These are phyloP conservation scores for Heliothis peltigera DNA, from an alignment of 2,888 invertebrate genomes.

Conservation along the genomic window DNA sequence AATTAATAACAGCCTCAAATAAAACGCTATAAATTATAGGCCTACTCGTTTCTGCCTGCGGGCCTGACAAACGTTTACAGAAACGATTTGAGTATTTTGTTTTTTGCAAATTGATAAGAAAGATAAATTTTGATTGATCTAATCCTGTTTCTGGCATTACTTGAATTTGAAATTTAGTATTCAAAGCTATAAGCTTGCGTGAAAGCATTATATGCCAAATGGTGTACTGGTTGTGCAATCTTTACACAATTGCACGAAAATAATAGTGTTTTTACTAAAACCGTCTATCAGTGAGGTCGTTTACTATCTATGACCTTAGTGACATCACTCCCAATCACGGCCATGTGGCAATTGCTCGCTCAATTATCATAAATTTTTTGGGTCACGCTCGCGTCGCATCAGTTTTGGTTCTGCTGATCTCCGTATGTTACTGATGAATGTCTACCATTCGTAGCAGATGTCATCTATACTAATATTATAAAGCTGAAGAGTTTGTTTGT, in stretches of 20 bases:
- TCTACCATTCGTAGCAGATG: slow-evolving; percentile 8
- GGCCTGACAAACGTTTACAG: slow-evolving; percentile 12
- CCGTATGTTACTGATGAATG: slow-evolving; percentile 33
- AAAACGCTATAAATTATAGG: slow-evolving; percentile 33
- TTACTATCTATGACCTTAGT: slow-evolving; percentile 63
- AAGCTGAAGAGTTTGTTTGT: no score
- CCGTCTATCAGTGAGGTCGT: slow-evolving; percentile 50
- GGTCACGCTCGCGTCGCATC: slow-evolving; percentile 48
- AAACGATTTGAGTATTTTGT: slow-evolving; percentile 7
- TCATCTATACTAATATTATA: no score
- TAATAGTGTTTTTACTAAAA: slow-evolving; percentile 26
- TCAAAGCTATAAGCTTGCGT: no score
- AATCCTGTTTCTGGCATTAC: no score
- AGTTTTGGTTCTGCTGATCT: slow-evolving; percentile 24
- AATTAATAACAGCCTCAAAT: slow-evolving; percentile 35
- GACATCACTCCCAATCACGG: slow-evolving; percentile 57
- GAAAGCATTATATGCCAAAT: slow-evolving; percentile 3
- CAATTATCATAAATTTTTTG: slow-evolving; percentile 52
- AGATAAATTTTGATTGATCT: no score
- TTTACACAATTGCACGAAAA: slow-evolving; percentile 12
- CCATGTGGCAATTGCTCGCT: slow-evolving; percentile 53
- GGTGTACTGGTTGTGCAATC: slow-evolving; percentile 2
- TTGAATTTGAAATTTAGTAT: no score
- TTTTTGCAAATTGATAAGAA: background rate
- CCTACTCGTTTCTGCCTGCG: slow-evolving; percentile 20